Evolutionary conservation across 2,888 invertebrate species (phyloP).

Genomic region (Hirtodrosophila duncani): DNA sequence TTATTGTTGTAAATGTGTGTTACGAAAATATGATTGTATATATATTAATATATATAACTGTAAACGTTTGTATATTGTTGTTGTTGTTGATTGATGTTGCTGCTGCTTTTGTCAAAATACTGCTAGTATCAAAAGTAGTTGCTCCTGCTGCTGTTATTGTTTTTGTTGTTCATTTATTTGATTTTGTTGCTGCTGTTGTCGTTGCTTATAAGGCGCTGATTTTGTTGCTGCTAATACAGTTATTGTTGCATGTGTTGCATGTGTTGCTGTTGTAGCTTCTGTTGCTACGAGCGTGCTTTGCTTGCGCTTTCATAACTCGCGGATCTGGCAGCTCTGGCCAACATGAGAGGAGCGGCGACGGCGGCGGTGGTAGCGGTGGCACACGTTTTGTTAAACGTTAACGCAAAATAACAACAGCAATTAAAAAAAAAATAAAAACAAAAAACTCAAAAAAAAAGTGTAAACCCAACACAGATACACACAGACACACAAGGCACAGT

Average conservation of each 20-base stretch:
- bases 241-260: background rate
- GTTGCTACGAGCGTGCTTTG: conserved; percentile 46
- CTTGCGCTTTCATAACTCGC: conserved; percentile 69
- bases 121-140: background rate
- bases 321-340: conserved; percentile 64
- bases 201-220: no score
- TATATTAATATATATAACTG: conserved; percentile 7
- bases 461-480: background rate
- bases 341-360: conserved; percentile 18
- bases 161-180: background rate
- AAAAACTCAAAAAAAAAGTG: background rate
- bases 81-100: conserved; percentile 10
- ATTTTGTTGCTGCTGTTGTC: conserved; percentile 11
- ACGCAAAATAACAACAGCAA: no score
- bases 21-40: conserved; percentile 7
- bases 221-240: conserved; percentile 9
- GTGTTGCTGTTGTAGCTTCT: conserved; percentile 20
- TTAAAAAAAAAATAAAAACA: no score
- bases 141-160: conserved; percentile 10
- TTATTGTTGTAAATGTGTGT: conserved; percentile 25
- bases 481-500: conserved; percentile 1
- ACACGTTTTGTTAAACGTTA: no score
- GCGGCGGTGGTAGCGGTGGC: conserved; percentile 18
- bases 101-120: background rate
- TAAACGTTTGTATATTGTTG: conserved; percentile 7